These are phyloP conservation scores for Pangasianodon gigas DNA, from an alignment of 2,113 vertebrate genomes.

Conservation along the genomic window DNA sequence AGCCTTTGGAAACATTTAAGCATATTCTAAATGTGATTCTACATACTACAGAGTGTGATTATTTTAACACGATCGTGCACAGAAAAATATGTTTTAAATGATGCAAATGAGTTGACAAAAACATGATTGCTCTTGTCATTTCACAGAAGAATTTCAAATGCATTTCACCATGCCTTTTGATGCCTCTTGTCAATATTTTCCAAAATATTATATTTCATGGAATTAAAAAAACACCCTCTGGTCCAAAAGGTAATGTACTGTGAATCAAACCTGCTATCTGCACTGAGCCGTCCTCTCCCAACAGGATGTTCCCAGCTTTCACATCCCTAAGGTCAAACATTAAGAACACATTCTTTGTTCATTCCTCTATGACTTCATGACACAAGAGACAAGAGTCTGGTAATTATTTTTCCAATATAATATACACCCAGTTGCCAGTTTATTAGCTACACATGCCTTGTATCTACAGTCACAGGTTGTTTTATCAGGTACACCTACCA, in stretches of 20 bases:
- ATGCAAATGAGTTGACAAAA: not conserved
- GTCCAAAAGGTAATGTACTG: not conserved
- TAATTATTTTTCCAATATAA: not conserved
- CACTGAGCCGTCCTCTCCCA: constrained; percentile 96
- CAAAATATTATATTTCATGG: not conserved
- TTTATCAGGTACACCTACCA: not conserved
- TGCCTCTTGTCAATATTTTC: not conserved
- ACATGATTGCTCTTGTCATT: not conserved
- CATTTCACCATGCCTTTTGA: not conserved
- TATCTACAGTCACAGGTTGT: not conserved
- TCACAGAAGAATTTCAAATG: not conserved
- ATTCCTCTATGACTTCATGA: constrained; percentile 33
- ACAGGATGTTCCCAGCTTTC: constrained; percentile 97
- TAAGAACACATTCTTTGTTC: constrained; percentile 45
- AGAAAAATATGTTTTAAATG: not conserved
- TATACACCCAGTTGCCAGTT: not conserved
- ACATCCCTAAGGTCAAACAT: constrained; percentile 83
- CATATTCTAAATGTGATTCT: not conserved
- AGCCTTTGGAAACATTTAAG: not conserved
- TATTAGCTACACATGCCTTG: not conserved
- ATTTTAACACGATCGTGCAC: not conserved
- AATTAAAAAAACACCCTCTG: not conserved
- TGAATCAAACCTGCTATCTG: constrained; percentile 93
- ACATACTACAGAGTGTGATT: not conserved
- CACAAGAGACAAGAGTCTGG: not conserved